phyloP scores from a whole-genome alignment of 2,888 invertebrate genomes.

The Diaphora mendica region DNA sequence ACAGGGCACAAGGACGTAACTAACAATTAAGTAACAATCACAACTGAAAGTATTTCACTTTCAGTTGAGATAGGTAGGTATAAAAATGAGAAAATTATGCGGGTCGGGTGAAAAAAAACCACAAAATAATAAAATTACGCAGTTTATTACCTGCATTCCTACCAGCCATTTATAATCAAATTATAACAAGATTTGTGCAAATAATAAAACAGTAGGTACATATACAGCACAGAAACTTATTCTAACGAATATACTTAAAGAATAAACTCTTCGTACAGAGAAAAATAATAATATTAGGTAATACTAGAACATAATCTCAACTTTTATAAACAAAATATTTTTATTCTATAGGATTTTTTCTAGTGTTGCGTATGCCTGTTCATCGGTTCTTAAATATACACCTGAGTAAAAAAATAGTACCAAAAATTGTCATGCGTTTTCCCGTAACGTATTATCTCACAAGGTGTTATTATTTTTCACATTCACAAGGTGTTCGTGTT shows the following conservation, averaged over 20 bases:
- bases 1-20: too few species aligned
- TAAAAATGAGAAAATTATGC: neutral
- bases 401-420: neutral
- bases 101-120: slow-evolving; percentile 1
- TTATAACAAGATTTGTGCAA: slow-evolving; percentile 51
- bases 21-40: too few species aligned
- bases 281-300: slow-evolving; percentile 25
- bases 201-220: slow-evolving; percentile 46
- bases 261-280: slow-evolving; percentile 21
- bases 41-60: too few species aligned
- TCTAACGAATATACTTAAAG: slow-evolving; percentile 44
- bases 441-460: neutral
- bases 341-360: neutral
- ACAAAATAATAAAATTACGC: slow-evolving; percentile 39
- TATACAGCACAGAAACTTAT: slow-evolving; percentile 51
- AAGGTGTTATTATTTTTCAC: too few species aligned
- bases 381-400: neutral
- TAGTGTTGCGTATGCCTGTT: neutral
- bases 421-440: neutral
- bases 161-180: slow-evolving; percentile 31
- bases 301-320: slow-evolving; percentile 37
- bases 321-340: neutral
- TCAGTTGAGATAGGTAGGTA: too few species aligned
- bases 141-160: slow-evolving; percentile 39
- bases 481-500: too few species aligned